Conservation (phyloP, 2,113 vertebrate species). For the Motacilla tschutschensis region DNA sequence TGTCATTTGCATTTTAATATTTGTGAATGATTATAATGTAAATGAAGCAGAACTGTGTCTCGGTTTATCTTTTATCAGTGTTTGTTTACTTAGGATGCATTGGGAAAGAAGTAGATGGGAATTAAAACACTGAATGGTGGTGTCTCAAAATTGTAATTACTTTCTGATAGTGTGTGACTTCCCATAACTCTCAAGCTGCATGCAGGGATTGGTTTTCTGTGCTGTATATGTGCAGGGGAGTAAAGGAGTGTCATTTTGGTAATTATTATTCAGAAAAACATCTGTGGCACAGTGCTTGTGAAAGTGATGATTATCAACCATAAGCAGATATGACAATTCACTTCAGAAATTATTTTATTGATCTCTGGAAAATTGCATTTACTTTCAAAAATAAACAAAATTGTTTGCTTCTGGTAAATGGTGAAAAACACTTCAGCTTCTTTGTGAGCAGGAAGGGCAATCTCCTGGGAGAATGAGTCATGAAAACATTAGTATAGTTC, state of each 20-base stretch:
- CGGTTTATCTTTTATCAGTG: not conserved
- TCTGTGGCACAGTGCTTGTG: slow-evolving; percentile 17
- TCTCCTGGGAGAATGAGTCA: slow-evolving; percentile 18
- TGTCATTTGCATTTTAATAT: slow-evolving; percentile 26
- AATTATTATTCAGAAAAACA: slow-evolving; percentile 10
- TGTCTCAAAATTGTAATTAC: not conserved
- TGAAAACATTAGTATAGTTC: not conserved
- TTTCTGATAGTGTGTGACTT: not conserved
- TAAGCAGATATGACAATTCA: not conserved
- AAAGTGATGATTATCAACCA: slow-evolving; percentile 31
- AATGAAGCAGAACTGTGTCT: not conserved
- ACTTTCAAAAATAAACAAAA: slow-evolving; percentile 41
- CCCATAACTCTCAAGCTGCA: not conserved
- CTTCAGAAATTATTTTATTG: slow-evolving; percentile 58
- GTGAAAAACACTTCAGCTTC: not conserved
- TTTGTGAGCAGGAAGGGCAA: not conserved
- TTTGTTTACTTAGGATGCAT: slow-evolving; percentile 3
- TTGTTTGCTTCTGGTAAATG: slow-evolving; percentile 36
- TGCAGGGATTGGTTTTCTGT: not conserved
- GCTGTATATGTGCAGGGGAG: not conserved
- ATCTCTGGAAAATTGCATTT: slow-evolving; percentile 48
- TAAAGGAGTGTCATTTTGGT: not conserved
- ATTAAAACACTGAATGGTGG: not conserved
- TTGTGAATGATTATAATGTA: not conserved
- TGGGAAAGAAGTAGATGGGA: not conserved